Conservation (phyloP, 2,113 vertebrate species). For the Ailurus styani region DNA sequence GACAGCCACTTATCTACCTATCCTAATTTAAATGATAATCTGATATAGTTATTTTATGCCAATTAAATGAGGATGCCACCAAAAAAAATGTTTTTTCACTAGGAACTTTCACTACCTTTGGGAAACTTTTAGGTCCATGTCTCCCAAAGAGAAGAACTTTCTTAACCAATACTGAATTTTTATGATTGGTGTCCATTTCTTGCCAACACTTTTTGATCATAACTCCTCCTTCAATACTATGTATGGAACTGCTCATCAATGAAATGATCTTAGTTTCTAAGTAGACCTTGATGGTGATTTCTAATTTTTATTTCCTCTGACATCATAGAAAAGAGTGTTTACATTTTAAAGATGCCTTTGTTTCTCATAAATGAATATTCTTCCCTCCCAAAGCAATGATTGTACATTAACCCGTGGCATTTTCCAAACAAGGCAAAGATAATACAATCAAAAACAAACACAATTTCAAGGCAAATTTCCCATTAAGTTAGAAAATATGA, state of each 20-base stretch:
- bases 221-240: not conserved
- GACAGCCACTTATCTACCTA: constrained; percentile 33
- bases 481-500: not conserved
- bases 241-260: not conserved
- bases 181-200: not conserved
- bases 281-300: not conserved
- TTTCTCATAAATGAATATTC: not conserved
- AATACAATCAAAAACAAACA: not conserved
- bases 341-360: constrained; percentile 18
- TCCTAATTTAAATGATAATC: constrained; percentile 34
- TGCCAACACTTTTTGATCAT: not conserved
- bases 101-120: constrained; percentile 14
- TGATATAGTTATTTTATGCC: not conserved
- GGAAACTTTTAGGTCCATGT: not conserved
- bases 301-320: not conserved
- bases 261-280: not conserved
- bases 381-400: not conserved
- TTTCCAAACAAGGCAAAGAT: not conserved
- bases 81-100: constrained; percentile 34
- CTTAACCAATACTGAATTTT: not conserved
- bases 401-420: not conserved
- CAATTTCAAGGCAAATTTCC: not conserved
- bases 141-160: not conserved
- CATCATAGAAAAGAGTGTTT: constrained; percentile 18
- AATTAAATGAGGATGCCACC: constrained; percentile 40